Conservation (phyloP, 2,113 vertebrate genomes). For the Suricata suricatta region DNA sequence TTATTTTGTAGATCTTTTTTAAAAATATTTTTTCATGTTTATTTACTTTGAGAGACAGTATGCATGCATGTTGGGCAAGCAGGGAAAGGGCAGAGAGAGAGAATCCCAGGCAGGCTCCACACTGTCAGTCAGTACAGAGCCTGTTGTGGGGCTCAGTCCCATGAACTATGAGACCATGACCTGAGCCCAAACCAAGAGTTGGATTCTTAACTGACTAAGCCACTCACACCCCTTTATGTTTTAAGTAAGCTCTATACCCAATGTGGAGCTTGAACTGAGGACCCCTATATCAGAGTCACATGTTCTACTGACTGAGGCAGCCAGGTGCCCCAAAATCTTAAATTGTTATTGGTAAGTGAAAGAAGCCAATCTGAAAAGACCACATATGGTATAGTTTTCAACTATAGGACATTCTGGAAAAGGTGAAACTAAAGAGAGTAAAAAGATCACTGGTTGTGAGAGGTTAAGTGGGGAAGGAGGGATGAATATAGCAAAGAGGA, state of each 20-base stretch:
- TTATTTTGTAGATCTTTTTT: background rate
- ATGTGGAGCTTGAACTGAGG: background rate
- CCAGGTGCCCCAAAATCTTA: background rate
- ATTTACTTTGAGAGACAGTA: too few species aligned
- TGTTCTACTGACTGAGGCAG: background rate
- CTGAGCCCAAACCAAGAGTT: too few species aligned
- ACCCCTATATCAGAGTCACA: background rate
- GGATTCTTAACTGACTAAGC: too few species aligned
- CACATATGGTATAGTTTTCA: background rate
- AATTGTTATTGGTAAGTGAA: background rate
- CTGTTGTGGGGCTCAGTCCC: too few species aligned
- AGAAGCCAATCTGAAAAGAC: background rate
- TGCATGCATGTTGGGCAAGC: too few species aligned
- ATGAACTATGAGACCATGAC: too few species aligned
- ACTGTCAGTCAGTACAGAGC: too few species aligned
- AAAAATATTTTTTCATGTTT: too few species aligned
- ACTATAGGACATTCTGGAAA: background rate
- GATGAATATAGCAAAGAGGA: background rate
- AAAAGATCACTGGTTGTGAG: background rate
- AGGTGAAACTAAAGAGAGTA: background rate
- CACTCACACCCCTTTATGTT: background rate
- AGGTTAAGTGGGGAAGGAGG: background rate
- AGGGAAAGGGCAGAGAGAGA: too few species aligned
- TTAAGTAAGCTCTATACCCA: background rate
- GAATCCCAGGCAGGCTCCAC: too few species aligned